Conservation (phyloP, 1,140 invertebrate species). For the Aleiodes sp. region DNA sequence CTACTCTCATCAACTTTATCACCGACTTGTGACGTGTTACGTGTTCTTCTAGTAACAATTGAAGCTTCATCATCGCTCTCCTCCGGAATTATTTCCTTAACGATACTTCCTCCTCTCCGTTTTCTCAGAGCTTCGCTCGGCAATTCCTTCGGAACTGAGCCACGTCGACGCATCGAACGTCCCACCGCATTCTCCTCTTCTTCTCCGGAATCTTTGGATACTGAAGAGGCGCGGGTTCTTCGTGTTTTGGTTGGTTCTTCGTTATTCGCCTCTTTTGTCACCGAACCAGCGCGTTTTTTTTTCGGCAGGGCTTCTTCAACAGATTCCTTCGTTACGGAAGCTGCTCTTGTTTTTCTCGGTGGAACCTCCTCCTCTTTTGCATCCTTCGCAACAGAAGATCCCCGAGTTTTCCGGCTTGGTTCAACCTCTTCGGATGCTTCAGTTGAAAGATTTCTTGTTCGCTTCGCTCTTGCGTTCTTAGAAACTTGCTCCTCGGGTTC, state of each 20-base stretch:
- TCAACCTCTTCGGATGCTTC: not conserved
- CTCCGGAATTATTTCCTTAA: slow-evolving; percentile 44
- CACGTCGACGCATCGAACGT: slow-evolving; percentile 5
- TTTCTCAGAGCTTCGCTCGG: slow-evolving; percentile 20
- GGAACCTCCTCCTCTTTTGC: not conserved
- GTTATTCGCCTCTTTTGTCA: not conserved
- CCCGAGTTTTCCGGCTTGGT: no score
- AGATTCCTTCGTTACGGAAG: slow-evolving; percentile 29
- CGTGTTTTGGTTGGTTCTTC: not conserved
- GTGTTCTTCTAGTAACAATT: not conserved
- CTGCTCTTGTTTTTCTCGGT: not conserved
- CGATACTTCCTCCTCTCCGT: slow-evolving; percentile 31
- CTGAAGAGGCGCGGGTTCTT: slow-evolving; percentile 26
- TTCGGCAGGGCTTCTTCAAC: not conserved
- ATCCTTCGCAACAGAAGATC: no score
- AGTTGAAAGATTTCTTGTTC: not conserved
- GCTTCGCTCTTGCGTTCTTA: not conserved
- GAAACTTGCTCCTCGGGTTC: slow-evolving; percentile 2
- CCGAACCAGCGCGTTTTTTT: not conserved
- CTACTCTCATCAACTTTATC: slow-evolving; percentile 8
- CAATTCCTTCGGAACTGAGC: not conserved
- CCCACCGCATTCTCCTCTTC: not conserved
- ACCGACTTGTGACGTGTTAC: not conserved
- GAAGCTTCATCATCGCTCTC: slow-evolving; percentile 10
- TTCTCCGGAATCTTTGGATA: slow-evolving; percentile 30